These are phyloP conservation scores for Tretioscincus oriximinensis DNA, from an alignment of 2,113 vertebrate genomes.

Conservation along the genomic window DNA sequence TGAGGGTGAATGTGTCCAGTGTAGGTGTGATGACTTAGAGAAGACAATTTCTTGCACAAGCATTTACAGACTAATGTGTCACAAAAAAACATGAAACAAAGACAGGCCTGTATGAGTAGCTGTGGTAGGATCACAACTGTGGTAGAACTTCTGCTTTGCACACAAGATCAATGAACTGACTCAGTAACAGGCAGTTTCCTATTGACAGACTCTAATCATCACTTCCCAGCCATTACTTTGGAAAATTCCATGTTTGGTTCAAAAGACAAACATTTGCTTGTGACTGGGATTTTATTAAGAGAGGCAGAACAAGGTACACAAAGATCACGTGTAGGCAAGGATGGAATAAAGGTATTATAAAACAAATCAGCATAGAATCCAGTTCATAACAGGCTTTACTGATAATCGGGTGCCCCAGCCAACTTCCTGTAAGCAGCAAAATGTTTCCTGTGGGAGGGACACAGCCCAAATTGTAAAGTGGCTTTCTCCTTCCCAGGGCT, in stretches of 20 bases:
- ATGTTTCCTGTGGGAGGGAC: too few relatives aligned
- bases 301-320: not conserved
- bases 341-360: not conserved
- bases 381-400: not conserved
- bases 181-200: too few relatives aligned
- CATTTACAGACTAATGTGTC: not conserved
- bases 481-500: too few relatives aligned
- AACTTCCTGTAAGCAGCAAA: too few relatives aligned
- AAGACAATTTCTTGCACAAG: not conserved
- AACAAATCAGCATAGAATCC: not conserved
- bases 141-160: not conserved
- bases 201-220: too few relatives aligned
- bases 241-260: not conserved
- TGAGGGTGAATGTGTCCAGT: too few relatives aligned
- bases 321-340: not conserved
- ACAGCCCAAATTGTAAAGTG: too few relatives aligned
- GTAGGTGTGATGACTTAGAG: not conserved
- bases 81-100: not conserved
- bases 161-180: too few relatives aligned
- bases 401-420: too few relatives aligned
- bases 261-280: not conserved
- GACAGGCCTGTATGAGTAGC: not conserved
- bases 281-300: not conserved
- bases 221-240: not conserved
- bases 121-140: not conserved